Conservation (phyloP, 2,888 invertebrate genomes). For the Xylocampa areola region DNA sequence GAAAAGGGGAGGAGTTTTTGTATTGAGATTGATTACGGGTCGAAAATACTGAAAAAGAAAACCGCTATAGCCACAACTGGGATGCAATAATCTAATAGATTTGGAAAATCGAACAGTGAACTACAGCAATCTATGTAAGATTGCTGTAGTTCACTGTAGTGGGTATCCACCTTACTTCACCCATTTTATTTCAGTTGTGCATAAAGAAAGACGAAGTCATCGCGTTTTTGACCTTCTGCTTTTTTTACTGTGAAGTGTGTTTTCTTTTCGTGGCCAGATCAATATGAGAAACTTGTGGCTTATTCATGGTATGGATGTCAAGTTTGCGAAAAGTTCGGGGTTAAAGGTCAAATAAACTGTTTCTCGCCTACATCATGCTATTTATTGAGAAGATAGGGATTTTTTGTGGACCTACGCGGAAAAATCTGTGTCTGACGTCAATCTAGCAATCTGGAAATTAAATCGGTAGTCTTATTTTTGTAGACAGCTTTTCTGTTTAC, state of each 20-base stretch:
- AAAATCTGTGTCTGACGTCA: conserved; percentile 7
- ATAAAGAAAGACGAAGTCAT: not conserved
- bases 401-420: conserved; percentile 21
- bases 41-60: no score
- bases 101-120: no score
- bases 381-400: conserved; percentile 32
- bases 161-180: no score
- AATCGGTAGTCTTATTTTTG: conserved; percentile 6
- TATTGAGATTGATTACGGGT: no score
- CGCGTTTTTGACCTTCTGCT: not conserved
- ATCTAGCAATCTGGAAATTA: not conserved
- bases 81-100: no score
- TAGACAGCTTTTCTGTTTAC: no score
- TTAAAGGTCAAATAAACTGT: conserved; percentile 39
- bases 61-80: no score
- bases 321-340: conserved; percentile 44
- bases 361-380: conserved; percentile 27
- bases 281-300: conserved; percentile 26
- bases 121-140: no score
- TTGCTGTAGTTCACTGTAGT: no score
- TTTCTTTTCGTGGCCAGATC: conserved; percentile 17
- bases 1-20: no score
- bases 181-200: not conserved
- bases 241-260: not conserved
- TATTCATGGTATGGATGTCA: conserved; percentile 38